phyloP scores from a whole-genome alignment of 37 sponge, comb jelly and placozoan species.

The Mnemiopsis leidyi region DNA sequence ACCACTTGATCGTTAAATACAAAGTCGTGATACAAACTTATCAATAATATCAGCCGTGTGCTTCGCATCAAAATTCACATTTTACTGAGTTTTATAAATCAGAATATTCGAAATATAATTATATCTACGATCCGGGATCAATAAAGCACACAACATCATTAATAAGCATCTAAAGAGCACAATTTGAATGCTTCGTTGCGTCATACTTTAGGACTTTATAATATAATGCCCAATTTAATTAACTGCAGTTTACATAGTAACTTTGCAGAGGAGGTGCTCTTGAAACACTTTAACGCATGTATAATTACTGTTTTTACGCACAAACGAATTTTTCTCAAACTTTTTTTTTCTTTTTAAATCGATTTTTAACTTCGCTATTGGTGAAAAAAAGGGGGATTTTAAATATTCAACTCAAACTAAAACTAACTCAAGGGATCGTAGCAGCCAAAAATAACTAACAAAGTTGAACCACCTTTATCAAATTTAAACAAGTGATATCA shows the following conservation, averaged over 20 bases:
- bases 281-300: neutral
- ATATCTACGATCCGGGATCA: neutral
- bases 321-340: conserved; percentile 58
- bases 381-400: neutral
- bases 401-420: neutral
- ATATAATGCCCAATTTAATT: too few species aligned
- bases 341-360: conserved; percentile 43
- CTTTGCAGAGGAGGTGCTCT: too few species aligned
- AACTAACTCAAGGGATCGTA: neutral
- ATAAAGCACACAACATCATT: neutral
- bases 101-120: neutral
- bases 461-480: too few species aligned
- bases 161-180: neutral
- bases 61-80: too few species aligned
- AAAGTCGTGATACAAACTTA: conserved; percentile 31
- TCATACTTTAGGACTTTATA: too few species aligned
- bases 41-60: neutral
- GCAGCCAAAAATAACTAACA: neutral
- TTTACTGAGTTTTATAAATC: neutral
- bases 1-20: conserved; percentile 4
- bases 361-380: conserved; percentile 10
- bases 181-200: neutral
- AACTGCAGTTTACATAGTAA: too few species aligned
- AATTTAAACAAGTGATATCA: too few species aligned
- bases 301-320: conserved; percentile 36